These are phyloP conservation scores for Brevimyrus niger DNA, from an alignment of 2,113 vertebrate species.

Conservation along the genomic window DNA sequence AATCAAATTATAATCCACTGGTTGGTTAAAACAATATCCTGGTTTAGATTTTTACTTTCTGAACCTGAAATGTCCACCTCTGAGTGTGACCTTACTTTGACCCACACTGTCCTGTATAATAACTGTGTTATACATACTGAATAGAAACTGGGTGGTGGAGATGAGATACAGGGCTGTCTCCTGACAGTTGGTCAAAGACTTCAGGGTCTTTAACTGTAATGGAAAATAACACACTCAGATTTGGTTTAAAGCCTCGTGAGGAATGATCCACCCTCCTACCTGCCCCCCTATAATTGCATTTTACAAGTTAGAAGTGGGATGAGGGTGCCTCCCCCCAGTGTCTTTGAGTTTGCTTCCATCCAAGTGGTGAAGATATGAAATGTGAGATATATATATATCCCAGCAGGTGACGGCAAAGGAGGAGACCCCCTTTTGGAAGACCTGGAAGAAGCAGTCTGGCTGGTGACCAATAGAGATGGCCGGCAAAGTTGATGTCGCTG, in stretches of 20 bases:
- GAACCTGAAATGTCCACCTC: too few relatives aligned
- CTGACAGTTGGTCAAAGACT: constrained; percentile 7
- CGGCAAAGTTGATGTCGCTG: not conserved
- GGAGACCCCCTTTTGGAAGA: not conserved
- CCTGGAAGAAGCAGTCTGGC: not conserved
- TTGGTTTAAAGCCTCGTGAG: constrained; percentile 30
- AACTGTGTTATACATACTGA: not conserved
- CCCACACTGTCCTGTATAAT: not conserved
- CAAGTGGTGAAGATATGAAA: not conserved
- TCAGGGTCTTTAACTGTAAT: constrained; percentile 20
- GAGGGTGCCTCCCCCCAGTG: not conserved
- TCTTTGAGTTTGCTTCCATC: constrained; percentile 2
- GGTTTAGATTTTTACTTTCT: too few relatives aligned
- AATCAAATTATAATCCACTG: too few relatives aligned
- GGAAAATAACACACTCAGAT: constrained; percentile 18
- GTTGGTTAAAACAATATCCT: too few relatives aligned
- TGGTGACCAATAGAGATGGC: not conserved
- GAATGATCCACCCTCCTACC: not conserved
- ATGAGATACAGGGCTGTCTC: not conserved
- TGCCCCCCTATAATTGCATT: constrained; percentile 10
- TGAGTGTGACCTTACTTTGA: not conserved
- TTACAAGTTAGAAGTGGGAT: not conserved
- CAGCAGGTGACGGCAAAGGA: not conserved
- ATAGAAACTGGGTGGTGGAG: not conserved
- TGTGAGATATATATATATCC: not conserved